These are phyloP conservation scores for Falco columbarius DNA, from an alignment of 2,797 vertebrate genomes.

Conservation along the genomic window DNA sequence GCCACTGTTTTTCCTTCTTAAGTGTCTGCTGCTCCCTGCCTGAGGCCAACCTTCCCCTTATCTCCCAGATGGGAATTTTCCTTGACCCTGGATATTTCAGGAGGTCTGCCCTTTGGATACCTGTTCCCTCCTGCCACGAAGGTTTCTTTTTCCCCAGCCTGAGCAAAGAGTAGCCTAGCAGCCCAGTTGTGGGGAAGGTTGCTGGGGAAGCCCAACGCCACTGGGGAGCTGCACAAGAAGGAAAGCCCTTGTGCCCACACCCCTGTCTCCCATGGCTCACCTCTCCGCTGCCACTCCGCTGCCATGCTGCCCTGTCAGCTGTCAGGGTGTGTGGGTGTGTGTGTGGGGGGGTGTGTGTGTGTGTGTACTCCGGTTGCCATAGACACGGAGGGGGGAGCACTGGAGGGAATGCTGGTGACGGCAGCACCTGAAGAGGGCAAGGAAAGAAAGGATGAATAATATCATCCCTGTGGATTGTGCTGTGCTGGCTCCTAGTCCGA, in stretches of 20 bases:
- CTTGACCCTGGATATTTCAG: not conserved
- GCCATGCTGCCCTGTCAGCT: not conserved
- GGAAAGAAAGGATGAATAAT: not conserved
- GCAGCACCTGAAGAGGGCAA: fast-evolving
- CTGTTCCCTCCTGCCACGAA: not conserved
- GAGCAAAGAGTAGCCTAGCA: not conserved
- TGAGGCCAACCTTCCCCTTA: not conserved
- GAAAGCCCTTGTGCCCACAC: fast-evolving
- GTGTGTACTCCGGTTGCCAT: not conserved
- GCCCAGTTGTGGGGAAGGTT: fast-evolving
- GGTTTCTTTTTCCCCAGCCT: not conserved
- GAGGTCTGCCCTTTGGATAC: not conserved
- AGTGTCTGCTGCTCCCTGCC: not conserved
- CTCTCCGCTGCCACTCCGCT: not conserved
- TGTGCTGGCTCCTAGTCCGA: not conserved
- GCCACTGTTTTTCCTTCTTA: not conserved
- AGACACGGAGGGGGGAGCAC: not conserved
- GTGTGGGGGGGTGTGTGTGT: not conserved
- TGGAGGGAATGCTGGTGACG: not conserved
- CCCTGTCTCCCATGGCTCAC: not conserved
- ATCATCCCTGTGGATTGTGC: not conserved
- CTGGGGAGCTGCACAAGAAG: fast-evolving
- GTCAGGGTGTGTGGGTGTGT: not conserved
- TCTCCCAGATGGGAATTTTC: not conserved
- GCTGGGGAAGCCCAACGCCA: fast-evolving